These are phyloP conservation scores for Acrobasis suavella DNA, from an alignment of 2,888 invertebrate species.

Conservation along the genomic window DNA sequence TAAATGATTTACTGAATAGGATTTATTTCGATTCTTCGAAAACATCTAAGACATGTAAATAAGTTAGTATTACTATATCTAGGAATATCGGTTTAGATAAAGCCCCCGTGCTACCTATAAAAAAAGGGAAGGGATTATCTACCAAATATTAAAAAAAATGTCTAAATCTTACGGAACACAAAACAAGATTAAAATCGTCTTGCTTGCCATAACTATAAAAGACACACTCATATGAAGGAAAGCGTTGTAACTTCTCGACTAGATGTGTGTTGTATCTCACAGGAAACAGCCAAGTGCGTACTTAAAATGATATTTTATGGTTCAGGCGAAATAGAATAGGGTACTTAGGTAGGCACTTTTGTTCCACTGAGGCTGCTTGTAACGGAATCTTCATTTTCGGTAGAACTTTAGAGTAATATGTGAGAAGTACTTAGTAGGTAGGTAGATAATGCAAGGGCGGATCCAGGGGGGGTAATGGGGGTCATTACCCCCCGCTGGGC, in stretches of 20 bases:
- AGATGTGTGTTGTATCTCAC: slow-evolving; percentile 7
- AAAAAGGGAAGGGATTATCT: too few species aligned
- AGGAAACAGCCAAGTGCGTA: slow-evolving; percentile 25
- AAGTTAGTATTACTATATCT: too few species aligned
- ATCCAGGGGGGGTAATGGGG: too few species aligned
- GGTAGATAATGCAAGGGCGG: too few species aligned
- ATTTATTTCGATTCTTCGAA: too few species aligned
- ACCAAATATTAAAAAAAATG: neutral
- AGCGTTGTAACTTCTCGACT: slow-evolving; percentile 8
- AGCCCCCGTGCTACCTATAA: too few species aligned
- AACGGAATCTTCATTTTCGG: slow-evolving; percentile 16
- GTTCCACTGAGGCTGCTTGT: slow-evolving; percentile 16
- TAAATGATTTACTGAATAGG: too few species aligned
- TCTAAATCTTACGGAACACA: neutral
- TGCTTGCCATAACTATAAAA: neutral
- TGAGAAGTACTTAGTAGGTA: neutral
- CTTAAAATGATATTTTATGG: slow-evolving; percentile 20
- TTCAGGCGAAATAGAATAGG: slow-evolving; percentile 20
- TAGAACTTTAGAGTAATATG: slow-evolving; percentile 21
- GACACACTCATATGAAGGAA: neutral
- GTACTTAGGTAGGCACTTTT: slow-evolving; percentile 22
- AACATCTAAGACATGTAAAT: too few species aligned
- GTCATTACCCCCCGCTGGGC: too few species aligned
- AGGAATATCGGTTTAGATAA: too few species aligned
- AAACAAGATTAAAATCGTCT: neutral